phyloP scores from a whole-genome alignment of 2,888 invertebrate species.

The Sarcophaga caerulescens region DNA sequence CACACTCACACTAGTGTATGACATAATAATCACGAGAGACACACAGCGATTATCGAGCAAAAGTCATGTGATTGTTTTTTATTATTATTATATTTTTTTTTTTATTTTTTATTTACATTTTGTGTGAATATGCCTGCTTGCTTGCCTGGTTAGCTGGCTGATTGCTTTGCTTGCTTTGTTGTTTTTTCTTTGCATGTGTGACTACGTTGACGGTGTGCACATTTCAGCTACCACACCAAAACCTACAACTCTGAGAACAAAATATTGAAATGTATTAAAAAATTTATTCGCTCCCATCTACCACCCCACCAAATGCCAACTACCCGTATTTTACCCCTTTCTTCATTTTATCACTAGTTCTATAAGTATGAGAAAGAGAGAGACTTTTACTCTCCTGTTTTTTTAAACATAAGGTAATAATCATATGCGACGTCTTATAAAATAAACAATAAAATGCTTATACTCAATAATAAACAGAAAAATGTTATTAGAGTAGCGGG shows the following conservation, averaged over 20 bases:
- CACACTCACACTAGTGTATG: slow-evolving; percentile 70
- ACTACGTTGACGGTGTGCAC: slow-evolving; percentile 37
- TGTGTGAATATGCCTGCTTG: slow-evolving; percentile 56
- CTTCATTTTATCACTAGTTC: slow-evolving; percentile 21
- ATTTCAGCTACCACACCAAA: slow-evolving; percentile 26
- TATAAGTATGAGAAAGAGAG: slow-evolving; percentile 12
- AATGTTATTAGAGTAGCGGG: neutral
- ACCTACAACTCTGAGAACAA: neutral
- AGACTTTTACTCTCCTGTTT: neutral
- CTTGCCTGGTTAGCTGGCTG: slow-evolving; percentile 31
- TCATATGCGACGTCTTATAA: neutral
- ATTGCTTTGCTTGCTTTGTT: slow-evolving; percentile 16
- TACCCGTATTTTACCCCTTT: too few species aligned
- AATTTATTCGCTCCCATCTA: neutral
- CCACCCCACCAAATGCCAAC: neutral
- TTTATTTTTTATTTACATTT: slow-evolving; percentile 59
- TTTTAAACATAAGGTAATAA: neutral
- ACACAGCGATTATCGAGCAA: slow-evolving; percentile 76
- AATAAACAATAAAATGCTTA: neutral
- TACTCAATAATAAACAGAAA: neutral
- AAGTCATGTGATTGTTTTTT: slow-evolving; percentile 80
- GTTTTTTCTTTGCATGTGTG: slow-evolving; percentile 37
- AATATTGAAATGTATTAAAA: neutral
- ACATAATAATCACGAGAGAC: slow-evolving; percentile 81
- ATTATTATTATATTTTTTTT: slow-evolving; percentile 15